A percentile compares a stretch with the other conserved stretches of the same genome.
Evolutionary conservation across 1,140 invertebrate genomes (phyloP).

Genomic region (Drosophila subobscura): DNA sequence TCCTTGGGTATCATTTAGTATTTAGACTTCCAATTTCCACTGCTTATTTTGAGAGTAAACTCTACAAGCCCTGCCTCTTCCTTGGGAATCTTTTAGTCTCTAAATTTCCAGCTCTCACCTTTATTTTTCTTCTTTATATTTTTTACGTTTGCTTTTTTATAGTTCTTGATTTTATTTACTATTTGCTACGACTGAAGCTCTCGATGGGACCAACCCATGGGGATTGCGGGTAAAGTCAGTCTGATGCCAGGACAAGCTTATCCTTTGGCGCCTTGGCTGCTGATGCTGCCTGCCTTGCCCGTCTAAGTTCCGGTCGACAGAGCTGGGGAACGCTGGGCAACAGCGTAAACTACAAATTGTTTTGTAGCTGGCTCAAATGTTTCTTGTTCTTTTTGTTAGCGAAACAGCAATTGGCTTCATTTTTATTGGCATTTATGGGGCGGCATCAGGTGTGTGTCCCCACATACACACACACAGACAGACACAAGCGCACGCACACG

Average conservation of each 20-base stretch:
- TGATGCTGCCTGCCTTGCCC: neutral
- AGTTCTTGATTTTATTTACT: conserved; percentile 78
- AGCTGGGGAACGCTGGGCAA: conserved; percentile 51
- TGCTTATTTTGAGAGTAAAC: too few relatives aligned
- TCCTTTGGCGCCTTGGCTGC: conserved; percentile 16
- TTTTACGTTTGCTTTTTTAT: conserved; percentile 41
- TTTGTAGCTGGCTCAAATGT: conserved; percentile 54
- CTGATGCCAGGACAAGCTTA: conserved; percentile 43
- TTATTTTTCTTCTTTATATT: conserved; percentile 4
- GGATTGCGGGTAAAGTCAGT: neutral
- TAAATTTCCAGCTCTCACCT: neutral
- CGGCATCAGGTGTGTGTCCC: conserved; percentile 13
- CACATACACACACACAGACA: neutral
- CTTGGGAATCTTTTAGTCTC: too few relatives aligned
- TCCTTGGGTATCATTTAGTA: too few relatives aligned
- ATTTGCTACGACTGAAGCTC: conserved; percentile 55
- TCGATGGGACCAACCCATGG: neutral
- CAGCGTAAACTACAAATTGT: conserved; percentile 78
- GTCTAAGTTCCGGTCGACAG: conserved; percentile 21
- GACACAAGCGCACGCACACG: neutral
- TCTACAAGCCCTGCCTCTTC: too few relatives aligned
- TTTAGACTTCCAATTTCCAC: too few relatives aligned
- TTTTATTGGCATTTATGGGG: conserved; percentile 69
- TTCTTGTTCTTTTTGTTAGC: conserved; percentile 36
- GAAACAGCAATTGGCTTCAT: conserved; percentile 74